These are phyloP conservation scores for Tetraodon nigroviridis DNA, from an alignment of 2,113 vertebrate genomes.

Conservation along the genomic window DNA sequence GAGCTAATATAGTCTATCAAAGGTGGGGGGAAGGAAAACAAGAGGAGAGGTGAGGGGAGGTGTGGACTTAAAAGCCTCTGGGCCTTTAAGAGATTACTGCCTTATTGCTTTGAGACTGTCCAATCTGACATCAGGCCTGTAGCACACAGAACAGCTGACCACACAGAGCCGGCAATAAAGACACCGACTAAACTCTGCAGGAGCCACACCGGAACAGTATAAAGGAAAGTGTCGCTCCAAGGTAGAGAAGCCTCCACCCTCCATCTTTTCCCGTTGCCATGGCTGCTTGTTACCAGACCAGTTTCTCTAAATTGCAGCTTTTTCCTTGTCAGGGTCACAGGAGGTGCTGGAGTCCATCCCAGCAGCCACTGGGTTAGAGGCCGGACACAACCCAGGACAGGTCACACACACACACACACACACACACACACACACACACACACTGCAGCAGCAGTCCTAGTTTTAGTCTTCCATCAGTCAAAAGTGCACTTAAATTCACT, in stretches of 20 bases:
- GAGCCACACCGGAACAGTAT: too few relatives aligned
- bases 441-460: constrained; percentile 15
- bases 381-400: background rate
- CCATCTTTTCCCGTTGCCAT: too few relatives aligned
- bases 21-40: constrained; percentile 43
- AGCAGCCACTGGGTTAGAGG: too few relatives aligned
- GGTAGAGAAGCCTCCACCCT: too few relatives aligned
- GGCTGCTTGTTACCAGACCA: too few relatives aligned
- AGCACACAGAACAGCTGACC: constrained; percentile 41
- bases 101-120: constrained; percentile 74
- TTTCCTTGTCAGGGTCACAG: too few relatives aligned
- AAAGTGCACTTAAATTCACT: constrained; percentile 27
- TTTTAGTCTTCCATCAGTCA: too few relatives aligned
- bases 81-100: constrained; percentile 69
- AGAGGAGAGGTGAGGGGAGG: constrained; percentile 41
- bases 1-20: constrained; percentile 65
- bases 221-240: too few relatives aligned
- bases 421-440: constrained; percentile 44
- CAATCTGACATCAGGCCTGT: constrained; percentile 68
- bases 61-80: constrained; percentile 64
- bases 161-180: constrained; percentile 28
- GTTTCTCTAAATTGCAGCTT: too few relatives aligned
- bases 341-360: too few relatives aligned
- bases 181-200: background rate
- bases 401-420: constrained; percentile 32